Evolutionary conservation across 1,140 invertebrate genomes (phyloP).

Genomic region (Penaeus chinensis): DNA sequence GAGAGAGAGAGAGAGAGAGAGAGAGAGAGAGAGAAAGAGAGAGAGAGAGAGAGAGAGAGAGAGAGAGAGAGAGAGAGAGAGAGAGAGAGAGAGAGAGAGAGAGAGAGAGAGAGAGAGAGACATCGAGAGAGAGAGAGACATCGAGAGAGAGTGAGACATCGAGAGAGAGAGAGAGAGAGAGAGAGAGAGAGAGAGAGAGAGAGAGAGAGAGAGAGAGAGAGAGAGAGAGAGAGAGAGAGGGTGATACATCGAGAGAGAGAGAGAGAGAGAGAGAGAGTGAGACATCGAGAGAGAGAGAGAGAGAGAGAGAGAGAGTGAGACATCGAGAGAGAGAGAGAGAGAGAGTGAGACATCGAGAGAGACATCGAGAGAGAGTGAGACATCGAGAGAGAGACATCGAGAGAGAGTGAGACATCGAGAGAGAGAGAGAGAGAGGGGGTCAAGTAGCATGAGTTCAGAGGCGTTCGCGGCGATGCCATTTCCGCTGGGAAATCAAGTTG

Average conservation of each 20-base stretch:
- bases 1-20: no score
- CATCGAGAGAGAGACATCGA: not conserved
- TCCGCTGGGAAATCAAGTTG: no score
- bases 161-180: no score
- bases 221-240: not conserved
- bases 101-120: no score
- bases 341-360: not conserved
- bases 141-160: no score
- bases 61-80: no score
- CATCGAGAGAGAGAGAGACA: no score
- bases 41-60: no score
- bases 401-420: not conserved
- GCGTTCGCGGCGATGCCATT: not conserved
- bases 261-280: slow-evolving; percentile 22
- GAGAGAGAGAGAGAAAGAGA: no score
- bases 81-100: no score
- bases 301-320: not conserved
- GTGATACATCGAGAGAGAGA: not conserved
- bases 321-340: not conserved
- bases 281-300: not conserved
- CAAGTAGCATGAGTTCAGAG: not conserved
- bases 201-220: no score
- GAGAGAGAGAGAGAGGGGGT: not conserved
- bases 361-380: not conserved
- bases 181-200: no score